Evolutionary conservation across 2,797 vertebrate genomes (phyloP).

Genomic region (Protonibea diacanthus): DNA sequence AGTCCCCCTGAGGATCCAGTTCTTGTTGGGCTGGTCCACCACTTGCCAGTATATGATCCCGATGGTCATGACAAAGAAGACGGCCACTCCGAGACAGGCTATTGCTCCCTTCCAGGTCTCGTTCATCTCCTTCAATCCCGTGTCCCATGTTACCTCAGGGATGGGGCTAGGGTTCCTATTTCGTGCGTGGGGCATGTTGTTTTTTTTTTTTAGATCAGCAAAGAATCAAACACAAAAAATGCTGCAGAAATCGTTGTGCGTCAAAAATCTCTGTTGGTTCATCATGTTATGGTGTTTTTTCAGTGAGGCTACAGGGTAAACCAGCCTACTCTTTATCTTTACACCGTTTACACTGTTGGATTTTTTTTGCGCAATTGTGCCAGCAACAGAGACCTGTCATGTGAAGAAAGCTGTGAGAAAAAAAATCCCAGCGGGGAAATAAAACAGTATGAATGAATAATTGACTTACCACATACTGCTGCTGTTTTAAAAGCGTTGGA

Average conservation of each 20-base stretch:
- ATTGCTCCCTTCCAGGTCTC: constrained; percentile 95
- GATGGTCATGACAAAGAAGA: constrained; percentile 95
- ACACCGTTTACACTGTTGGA: constrained; percentile 62
- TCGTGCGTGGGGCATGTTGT: constrained; percentile 89
- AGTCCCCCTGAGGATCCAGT: constrained; percentile 93
- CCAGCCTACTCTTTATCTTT: constrained; percentile 60
- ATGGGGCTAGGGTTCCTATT: constrained; percentile 89
- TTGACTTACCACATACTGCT: constrained; percentile 83
- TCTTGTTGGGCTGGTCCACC: constrained; percentile 92
- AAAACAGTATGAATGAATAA: constrained; percentile 68
- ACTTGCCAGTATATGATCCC: constrained; percentile 98
- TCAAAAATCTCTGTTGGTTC: constrained; percentile 72
- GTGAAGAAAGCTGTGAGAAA: constrained; percentile 75
- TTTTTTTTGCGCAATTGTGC: constrained; percentile 78
- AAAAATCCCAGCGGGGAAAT: constrained; percentile 58
- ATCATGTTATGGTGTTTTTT: constrained; percentile 79
- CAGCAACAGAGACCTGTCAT: constrained; percentile 81
- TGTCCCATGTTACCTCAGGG: constrained; percentile 90
- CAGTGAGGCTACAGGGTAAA: constrained; percentile 63
- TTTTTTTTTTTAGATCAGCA: constrained; percentile 67
- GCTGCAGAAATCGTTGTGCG: constrained; percentile 72
- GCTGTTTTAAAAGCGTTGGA: constrained; percentile 71
- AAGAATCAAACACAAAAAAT: constrained; percentile 76
- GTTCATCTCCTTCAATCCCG: constrained; percentile 92
- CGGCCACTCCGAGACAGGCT: constrained; percentile 91